phyloP scores from a whole-genome alignment of 2,113 vertebrate species.

The Oreochromis niloticus region DNA sequence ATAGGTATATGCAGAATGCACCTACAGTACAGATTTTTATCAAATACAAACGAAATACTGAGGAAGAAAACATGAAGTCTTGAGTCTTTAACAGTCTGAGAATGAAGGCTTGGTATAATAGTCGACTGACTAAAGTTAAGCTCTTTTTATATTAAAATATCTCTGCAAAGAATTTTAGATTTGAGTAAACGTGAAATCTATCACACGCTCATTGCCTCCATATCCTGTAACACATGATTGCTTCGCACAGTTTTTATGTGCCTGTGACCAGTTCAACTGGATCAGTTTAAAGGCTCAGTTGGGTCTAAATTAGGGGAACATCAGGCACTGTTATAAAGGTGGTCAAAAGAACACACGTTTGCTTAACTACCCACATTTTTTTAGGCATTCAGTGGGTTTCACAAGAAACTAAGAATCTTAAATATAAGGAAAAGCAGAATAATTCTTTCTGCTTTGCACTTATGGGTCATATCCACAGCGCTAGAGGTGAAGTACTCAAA shows the following conservation, averaged over 20 bases:
- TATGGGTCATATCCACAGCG: rapidly evolving
- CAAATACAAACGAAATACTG: neutral
- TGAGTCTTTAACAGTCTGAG: neutral
- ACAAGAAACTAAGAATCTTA: neutral
- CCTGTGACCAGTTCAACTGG: neutral
- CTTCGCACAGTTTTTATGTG: neutral
- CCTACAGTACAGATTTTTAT: neutral
- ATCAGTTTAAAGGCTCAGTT: neutral
- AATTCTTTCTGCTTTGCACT: neutral
- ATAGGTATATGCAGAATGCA: neutral
- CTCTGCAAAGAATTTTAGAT: neutral
- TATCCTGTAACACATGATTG: neutral
- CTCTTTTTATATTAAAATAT: neutral
- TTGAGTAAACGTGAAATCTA: neutral
- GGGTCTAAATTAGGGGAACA: neutral
- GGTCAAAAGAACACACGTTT: neutral
- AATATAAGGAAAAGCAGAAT: neutral
- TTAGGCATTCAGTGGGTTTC: neutral
- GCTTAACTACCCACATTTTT: neutral
- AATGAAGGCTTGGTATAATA: neutral
- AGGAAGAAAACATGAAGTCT: neutral
- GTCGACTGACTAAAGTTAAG: neutral
- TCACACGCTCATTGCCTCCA: neutral
- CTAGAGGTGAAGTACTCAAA: neutral
- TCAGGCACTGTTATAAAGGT: neutral